These are phyloP conservation scores for Phallusia fumigata DNA, from an alignment of 23 tunicate species.

Conservation along the genomic window DNA sequence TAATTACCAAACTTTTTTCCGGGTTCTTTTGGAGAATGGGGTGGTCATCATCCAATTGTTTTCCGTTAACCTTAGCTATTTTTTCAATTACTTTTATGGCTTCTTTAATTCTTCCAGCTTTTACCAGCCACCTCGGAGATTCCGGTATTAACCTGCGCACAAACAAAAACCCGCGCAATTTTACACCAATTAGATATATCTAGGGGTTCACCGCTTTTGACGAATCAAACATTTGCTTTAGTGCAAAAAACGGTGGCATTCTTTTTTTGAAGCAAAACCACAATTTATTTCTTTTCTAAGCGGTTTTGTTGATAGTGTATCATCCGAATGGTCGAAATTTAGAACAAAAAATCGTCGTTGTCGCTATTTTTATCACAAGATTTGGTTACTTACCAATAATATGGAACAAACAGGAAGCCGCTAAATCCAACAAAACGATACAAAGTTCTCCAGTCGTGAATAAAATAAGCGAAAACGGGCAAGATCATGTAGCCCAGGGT, in stretches of 20 bases:
- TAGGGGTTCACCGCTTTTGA: too few relatives aligned
- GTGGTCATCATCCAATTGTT: conserved; percentile 12
- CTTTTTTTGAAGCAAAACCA: too few relatives aligned
- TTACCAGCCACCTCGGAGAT: conserved; percentile 36
- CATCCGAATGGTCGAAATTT: too few relatives aligned
- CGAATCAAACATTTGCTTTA: too few relatives aligned
- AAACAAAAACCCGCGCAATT: too few relatives aligned
- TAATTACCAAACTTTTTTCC: neutral
- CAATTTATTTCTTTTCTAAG: too few relatives aligned
- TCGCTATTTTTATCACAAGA: too few relatives aligned
- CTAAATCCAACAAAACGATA: neutral
- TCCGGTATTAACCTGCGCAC: conserved; percentile 28
- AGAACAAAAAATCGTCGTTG: too few relatives aligned
- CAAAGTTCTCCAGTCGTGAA: neutral
- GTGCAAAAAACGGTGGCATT: too few relatives aligned
- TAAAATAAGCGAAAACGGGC: neutral
- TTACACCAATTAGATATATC: too few relatives aligned
- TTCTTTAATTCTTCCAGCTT: conserved; percentile 10
- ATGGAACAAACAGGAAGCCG: conserved; percentile 27
- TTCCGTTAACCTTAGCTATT: conserved; percentile 30
- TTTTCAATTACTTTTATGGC: conserved; percentile 11
- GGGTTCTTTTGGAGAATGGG: neutral
- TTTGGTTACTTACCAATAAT: conserved; percentile 28
- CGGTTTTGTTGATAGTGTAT: too few relatives aligned
- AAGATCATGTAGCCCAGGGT: conserved; percentile 14